Percentiles rank a stretch among this genome's conserved stretches.
phyloP scores from a whole-genome alignment of 1,140 invertebrate species.

The Panulirus ornatus region DNA sequence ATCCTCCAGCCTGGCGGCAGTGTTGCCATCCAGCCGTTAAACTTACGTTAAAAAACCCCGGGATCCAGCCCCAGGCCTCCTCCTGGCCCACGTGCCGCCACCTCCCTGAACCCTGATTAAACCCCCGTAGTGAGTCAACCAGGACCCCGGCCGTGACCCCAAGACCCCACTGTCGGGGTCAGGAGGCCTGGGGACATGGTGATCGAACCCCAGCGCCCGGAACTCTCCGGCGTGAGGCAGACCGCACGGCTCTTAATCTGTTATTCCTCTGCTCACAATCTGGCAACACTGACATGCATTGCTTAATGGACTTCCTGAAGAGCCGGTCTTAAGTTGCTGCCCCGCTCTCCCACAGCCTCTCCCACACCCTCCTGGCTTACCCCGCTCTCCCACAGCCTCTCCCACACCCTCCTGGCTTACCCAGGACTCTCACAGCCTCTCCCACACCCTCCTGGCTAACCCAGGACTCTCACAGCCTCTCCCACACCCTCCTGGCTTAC shows the following conservation, averaged over 20 bases:
- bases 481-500: not conserved
- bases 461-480: not conserved
- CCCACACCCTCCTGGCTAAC: not conserved
- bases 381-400: too few relatives aligned
- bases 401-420: not conserved
- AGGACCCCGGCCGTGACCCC: not conserved
- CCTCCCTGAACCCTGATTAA: not conserved
- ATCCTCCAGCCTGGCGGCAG: too few relatives aligned
- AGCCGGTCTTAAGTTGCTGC: not conserved
- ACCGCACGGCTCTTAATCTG: slow-evolving; percentile 2
- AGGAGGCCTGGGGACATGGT: not conserved
- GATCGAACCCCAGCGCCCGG: not conserved
- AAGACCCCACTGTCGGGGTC: not conserved
- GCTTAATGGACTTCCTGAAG: slow-evolving; percentile 39
- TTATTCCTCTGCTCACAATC: slow-evolving; percentile 19
- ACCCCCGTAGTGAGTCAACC: not conserved
- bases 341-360: not conserved
- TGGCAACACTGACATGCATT: slow-evolving; percentile 47
- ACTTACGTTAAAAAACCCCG: too few relatives aligned
- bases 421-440: not conserved
- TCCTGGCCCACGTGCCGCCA: not conserved
- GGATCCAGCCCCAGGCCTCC: not conserved
- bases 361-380: not conserved
- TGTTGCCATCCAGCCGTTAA: too few relatives aligned
- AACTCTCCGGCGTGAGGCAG: not conserved